Base-by-base conservation (phyloP, 2,113 vertebrate species). In the zebrafish (Danio rerio) region DNA sequence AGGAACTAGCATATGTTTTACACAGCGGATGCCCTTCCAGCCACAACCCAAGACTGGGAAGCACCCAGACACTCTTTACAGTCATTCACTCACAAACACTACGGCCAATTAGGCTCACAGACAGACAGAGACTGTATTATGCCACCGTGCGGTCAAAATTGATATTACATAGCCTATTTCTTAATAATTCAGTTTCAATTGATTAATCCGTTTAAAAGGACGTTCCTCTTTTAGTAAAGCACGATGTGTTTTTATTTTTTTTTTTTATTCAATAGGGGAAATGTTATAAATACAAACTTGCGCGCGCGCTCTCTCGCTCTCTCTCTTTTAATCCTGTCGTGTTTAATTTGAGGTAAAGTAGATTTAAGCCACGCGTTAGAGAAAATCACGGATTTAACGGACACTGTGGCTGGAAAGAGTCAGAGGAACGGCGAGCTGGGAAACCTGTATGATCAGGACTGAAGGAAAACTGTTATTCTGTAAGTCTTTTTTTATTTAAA, bases 301-400 rank as follows among this genome's bases (percentile, higher is more conserved):
- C 73, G 58, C 20, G 21, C 66, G 52, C 55, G 70, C 63, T 70
- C 73, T 12, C 72, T 69, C 62, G 47, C 69, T 65, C 47, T 56
- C 40, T 84, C 31, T 74, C 69, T 70, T 56, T 56, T 63, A 49
- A 63, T 68, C 81, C 63, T 49, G 31, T 43, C 45, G 5, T 56
- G 31, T 21, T 50, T 47, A 53, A 40, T 58, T 71, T 61, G 31
- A 71, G 45, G 78, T 69, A 11, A 80, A 80, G 63, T 47, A 18
- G 80, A 73, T 63, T 63, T 65, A 18, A 63, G n/a, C 45, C 80
- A 50, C 69, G 59, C 21, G 20, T 61, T 53, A 68, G 42, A 69
- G 70, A 53, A 74, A 74, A 42, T 74, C 71, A 43, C 50, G 66
- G 66, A 70, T 70, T 74, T 42, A 56, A 31, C 69, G 16, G 69